These are phyloP conservation scores for Petrocephalus microphthalmus DNA, from an alignment of 2,113 vertebrate species.

Conservation along the genomic window DNA sequence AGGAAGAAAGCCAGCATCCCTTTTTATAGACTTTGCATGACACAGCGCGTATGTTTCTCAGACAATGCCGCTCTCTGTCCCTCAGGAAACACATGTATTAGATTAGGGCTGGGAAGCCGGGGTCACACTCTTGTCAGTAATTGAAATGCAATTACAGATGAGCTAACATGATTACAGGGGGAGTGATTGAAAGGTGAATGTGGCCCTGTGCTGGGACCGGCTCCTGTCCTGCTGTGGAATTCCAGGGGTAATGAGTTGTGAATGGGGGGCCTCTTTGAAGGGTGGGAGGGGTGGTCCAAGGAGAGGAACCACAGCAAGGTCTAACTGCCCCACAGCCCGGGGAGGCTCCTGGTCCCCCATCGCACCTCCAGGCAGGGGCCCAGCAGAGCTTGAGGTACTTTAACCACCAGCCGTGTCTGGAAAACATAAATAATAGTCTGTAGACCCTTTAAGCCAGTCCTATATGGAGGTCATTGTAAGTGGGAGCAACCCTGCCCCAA, in stretches of 20 bases:
- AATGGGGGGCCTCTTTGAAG: slow-evolving; percentile 41
- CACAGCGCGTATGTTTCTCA: slow-evolving; percentile 45
- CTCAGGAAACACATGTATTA: slow-evolving; percentile 62
- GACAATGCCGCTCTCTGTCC: slow-evolving; percentile 58
- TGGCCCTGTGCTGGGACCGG: slow-evolving; percentile 50
- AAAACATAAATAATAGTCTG: slow-evolving; percentile 17
- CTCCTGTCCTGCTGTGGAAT: slow-evolving; percentile 48
- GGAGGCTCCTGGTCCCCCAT: neutral
- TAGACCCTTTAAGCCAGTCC: slow-evolving; percentile 17
- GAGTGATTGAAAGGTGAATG: slow-evolving; percentile 58
- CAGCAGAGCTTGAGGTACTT: neutral
- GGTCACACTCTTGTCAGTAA: slow-evolving; percentile 66
- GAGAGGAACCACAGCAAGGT: neutral
- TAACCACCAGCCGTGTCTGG: slow-evolving; percentile 1
- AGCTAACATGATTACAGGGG: slow-evolving; percentile 60
- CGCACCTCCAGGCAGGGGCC: neutral
- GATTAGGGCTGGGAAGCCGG: slow-evolving; percentile 56
- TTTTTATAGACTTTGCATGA: slow-evolving; percentile 57
- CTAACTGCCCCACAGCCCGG: neutral
- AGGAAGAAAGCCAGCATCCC: slow-evolving; percentile 44
- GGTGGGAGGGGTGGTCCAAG: slow-evolving; percentile 8
- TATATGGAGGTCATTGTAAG: slow-evolving; percentile 14
- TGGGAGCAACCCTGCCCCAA: slow-evolving; percentile 19
- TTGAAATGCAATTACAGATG: slow-evolving; percentile 65
- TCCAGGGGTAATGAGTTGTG: slow-evolving; percentile 58